Evolutionary conservation across 2,797 vertebrate genomes (phyloP), one percentile per base, ranked within the genome.

Genomic region (Danio choprae): DNA sequence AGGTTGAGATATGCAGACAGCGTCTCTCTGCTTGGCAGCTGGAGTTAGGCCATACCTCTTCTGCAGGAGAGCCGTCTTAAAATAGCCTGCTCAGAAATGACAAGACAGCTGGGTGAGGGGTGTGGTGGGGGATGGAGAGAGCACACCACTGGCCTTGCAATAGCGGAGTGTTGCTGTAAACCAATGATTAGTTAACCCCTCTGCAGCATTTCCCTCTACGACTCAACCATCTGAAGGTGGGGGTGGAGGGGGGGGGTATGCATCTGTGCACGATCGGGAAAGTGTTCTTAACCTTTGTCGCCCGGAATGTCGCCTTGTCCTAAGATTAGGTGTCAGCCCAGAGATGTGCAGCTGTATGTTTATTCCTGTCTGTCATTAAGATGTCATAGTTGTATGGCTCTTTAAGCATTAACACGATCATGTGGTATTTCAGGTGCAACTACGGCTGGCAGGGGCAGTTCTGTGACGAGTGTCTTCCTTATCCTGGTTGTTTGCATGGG

Each of bases 391-490:
- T 43, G 36, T 64, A 58, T 11, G 18, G 40, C 15, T 20, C 7
- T 18, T 53, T n/a, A 44, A 22, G 7, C 86, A 18, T 82, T 55
- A n/a, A 51, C 88, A 73, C 83, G 36, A 22, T 76, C 85, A 81
- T 85, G 4, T 83, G 46, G 11, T 64, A n/a, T 75, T 73, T 15
- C 92, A 99, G 98, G 91, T 99, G 98, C 87, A 94, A 91, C 87
- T 98, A 97, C 5, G 97, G 97, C 89, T 99, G 96, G 96, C 91
- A 95, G 90, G 97, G 98, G 15, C 93, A 94, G 6, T 96, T 96
- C 93, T 99, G 98, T 64, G 96, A 96, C 7, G 95, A 97, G 62
- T 99, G 98, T 20, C 84, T 92, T 62, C 90, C 95, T 1, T 95
- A 95, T 86, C 97, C 98, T 0, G 98, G 98, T 81, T 99, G 98